Evolutionary conservation across 2,888 invertebrate genomes (phyloP).

Genomic region (Drosophila maculinotata): DNA sequence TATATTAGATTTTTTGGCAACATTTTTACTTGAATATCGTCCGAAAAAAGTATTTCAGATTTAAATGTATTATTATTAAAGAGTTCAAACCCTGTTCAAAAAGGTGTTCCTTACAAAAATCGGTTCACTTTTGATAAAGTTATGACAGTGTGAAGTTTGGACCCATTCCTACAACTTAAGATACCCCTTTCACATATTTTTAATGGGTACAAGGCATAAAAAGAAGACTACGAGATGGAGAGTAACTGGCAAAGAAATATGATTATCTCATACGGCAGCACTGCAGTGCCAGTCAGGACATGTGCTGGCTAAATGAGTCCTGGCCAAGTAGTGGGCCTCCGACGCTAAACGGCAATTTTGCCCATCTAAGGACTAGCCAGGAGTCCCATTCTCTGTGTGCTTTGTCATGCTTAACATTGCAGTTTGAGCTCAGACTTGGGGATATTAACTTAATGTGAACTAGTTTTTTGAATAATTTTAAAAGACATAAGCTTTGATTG

Average conservation of each 20-base stretch:
- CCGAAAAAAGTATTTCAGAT: too few relatives aligned
- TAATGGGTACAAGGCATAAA: too few relatives aligned
- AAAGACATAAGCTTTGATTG: too few relatives aligned
- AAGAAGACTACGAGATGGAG: conserved; percentile 6
- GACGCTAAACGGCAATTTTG: conserved; percentile 42
- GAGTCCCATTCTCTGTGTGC: neutral
- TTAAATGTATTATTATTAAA: too few relatives aligned
- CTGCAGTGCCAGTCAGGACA: conserved; percentile 64
- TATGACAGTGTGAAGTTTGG: too few relatives aligned
- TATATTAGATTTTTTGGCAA: too few relatives aligned
- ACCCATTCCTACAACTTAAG: too few relatives aligned
- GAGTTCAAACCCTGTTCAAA: too few relatives aligned
- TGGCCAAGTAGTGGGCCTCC: conserved; percentile 18
- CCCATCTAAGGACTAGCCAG: conserved; percentile 23
- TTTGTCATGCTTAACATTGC: conserved; percentile 2
- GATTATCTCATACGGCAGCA: conserved; percentile 72
- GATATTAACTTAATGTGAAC: conserved; percentile 17
- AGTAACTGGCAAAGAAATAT: conserved; percentile 66
- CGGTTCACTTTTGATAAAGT: too few relatives aligned
- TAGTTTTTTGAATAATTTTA: conserved; percentile 2
- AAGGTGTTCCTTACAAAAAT: too few relatives aligned
- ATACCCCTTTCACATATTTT: too few relatives aligned
- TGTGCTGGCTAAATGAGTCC: conserved; percentile 40
- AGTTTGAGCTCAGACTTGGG: conserved; percentile 20
- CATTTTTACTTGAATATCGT: too few relatives aligned